A percentile compares a stretch with the other conserved stretches of the same genome.
phyloP scores from a whole-genome alignment of 1,140 invertebrate species.

The Polypedilum vanderplanki region DNA sequence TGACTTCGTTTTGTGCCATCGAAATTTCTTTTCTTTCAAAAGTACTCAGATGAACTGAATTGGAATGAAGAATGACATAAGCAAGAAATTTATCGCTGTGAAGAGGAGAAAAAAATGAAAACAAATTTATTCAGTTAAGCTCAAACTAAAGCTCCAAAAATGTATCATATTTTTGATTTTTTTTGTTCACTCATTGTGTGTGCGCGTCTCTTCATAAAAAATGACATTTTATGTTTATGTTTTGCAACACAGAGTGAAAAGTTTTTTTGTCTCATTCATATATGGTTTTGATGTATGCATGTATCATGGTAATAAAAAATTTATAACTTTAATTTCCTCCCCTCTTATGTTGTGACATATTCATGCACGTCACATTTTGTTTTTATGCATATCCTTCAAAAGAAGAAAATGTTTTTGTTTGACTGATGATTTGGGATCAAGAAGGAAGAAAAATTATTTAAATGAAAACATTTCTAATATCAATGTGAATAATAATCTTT shows the following conservation, averaged over 20 bases:
- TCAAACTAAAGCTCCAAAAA: background rate
- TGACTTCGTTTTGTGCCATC: no score
- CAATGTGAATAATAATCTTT: no score
- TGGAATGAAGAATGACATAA: no score
- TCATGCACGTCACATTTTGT: background rate
- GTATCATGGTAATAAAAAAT: background rate
- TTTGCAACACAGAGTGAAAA: background rate
- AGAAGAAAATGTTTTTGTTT: background rate
- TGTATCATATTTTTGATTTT: constrained; percentile 1
- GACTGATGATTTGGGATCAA: constrained; percentile 11
- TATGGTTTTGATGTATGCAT: background rate
- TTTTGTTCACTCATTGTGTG: background rate
- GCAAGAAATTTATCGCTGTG: no score
- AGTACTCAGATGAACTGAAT: no score
- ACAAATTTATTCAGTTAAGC: constrained; percentile 18
- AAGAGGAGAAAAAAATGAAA: background rate
- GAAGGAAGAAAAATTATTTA: background rate
- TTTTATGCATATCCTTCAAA: background rate
- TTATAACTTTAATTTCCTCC: constrained; percentile 14
- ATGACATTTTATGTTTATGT: constrained; percentile 7
- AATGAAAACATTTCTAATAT: no score
- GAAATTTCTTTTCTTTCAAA: no score
- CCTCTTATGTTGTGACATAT: background rate
- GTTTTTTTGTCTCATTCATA: background rate
- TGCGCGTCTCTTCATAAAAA: background rate